phyloP scores from a whole-genome alignment of 1,140 invertebrate species.

The Campoletis sonorensis region DNA sequence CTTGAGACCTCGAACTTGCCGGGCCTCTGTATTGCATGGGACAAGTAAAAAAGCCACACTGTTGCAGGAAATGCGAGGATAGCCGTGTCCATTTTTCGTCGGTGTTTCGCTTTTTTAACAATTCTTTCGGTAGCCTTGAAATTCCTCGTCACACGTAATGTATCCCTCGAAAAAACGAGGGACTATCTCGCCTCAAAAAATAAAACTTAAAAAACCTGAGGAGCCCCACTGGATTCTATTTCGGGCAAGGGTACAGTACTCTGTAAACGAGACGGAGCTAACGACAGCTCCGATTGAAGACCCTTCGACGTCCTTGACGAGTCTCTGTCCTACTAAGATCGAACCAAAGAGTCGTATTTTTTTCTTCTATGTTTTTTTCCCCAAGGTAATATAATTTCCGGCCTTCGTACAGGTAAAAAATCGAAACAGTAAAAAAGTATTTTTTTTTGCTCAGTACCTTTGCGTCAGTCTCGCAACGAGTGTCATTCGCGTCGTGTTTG shows the following conservation, averaged over 20 bases:
- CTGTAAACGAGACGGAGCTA: conserved; percentile 25
- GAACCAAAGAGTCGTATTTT: conserved; percentile 18
- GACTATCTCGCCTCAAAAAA: conserved; percentile 14
- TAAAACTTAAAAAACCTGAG: conserved; percentile 9
- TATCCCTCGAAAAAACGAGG: conserved; percentile 17
- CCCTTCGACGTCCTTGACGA: conserved; percentile 44
- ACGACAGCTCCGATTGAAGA: conserved; percentile 24
- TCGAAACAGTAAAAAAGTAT: conserved; percentile 7
- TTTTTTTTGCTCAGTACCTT: conserved; percentile 26
- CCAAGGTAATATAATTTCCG: conserved; percentile 23
- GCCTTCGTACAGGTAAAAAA: conserved; percentile 32
- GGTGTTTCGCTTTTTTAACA: conserved; percentile 50
- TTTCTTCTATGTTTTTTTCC: not conserved
- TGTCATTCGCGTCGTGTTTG: conserved; percentile 31
- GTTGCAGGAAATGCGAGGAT: conserved; percentile 70
- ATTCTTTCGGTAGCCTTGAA: conserved; percentile 64
- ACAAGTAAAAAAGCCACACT: conserved; percentile 67
- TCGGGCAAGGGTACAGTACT: conserved; percentile 18
- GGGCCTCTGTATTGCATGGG: conserved; percentile 43
- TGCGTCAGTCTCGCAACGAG: conserved; percentile 25
- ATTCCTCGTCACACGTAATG: conserved; percentile 55
- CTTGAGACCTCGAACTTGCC: conserved; percentile 62
- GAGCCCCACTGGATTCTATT: not conserved
- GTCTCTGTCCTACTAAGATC: conserved; percentile 29
- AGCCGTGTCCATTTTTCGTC: conserved; percentile 62